phyloP scores from a whole-genome alignment of 2,797 vertebrate species.

The Megaceryle alcyon region DNA sequence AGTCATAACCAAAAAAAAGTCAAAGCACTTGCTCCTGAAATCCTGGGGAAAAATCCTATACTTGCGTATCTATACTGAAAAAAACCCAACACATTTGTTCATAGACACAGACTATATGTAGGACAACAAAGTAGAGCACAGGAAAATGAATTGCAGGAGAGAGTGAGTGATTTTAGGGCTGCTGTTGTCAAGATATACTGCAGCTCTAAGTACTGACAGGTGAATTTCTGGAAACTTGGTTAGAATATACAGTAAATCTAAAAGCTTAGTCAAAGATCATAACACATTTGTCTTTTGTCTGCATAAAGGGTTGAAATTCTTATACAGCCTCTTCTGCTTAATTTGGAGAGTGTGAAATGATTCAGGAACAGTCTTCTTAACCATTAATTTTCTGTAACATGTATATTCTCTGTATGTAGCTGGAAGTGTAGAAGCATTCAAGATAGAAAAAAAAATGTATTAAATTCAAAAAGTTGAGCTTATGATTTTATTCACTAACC shows the following conservation, averaged over 20 bases:
- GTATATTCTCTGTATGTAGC: neutral
- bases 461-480: neutral
- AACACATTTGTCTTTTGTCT: neutral
- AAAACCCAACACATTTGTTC: neutral
- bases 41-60: neutral
- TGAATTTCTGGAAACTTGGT: neutral
- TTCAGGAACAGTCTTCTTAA: neutral
- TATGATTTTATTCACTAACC: neutral
- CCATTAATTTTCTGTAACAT: neutral
- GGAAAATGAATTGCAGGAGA: neutral
- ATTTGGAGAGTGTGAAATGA: neutral
- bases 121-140: conserved; percentile 37
- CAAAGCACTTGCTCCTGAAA: neutral
- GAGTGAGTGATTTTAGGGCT: neutral
- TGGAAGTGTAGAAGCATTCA: neutral
- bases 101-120: neutral
- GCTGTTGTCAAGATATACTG: neutral
- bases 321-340: neutral
- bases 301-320: neutral
- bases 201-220: neutral
- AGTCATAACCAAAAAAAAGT: neutral
- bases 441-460: neutral
- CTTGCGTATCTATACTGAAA: neutral
- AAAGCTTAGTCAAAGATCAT: neutral
- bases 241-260: neutral